Percentiles rank a stretch among this genome's conserved stretches.
Conservation (phyloP, 1,140 invertebrate genomes). For the Micrasema minimum region DNA sequence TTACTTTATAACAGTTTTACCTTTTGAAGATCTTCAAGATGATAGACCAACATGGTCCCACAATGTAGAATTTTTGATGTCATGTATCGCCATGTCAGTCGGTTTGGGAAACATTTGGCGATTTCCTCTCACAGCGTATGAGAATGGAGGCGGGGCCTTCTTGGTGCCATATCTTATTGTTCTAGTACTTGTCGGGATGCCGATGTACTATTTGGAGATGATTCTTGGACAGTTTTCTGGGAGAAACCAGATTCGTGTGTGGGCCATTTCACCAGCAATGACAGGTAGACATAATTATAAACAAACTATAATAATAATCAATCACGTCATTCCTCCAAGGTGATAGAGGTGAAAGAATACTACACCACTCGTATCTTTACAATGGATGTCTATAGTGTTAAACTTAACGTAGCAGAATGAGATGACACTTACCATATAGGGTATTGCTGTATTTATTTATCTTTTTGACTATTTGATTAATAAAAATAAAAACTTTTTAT, state of each 20-base stretch:
- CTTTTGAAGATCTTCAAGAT: not conserved
- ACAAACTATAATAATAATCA: too few species aligned
- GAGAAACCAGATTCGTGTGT: slow-evolving; percentile 72
- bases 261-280: slow-evolving; percentile 65
- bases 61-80: slow-evolving; percentile 83
- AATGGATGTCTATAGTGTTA: too few species aligned
- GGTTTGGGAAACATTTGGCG: slow-evolving; percentile 88
- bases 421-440: too few species aligned
- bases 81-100: slow-evolving; percentile 84
- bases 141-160: slow-evolving; percentile 83
- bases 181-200: slow-evolving; percentile 80
- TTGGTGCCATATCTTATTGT: slow-evolving; percentile 82
- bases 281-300: slow-evolving; percentile 66
- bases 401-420: too few species aligned
- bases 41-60: slow-evolving; percentile 77
- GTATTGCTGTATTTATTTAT: too few species aligned
- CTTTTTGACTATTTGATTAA: too few species aligned
- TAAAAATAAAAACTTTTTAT: too few species aligned
- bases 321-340: too few species aligned
- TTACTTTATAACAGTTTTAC: too few species aligned
- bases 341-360: too few species aligned
- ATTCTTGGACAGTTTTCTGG: slow-evolving; percentile 79
- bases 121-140: slow-evolving; percentile 82
- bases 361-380: too few species aligned
- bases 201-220: slow-evolving; percentile 88